phyloP scores from a whole-genome alignment of 2,797 vertebrate species.

The Pangasius mekongensis region DNA sequence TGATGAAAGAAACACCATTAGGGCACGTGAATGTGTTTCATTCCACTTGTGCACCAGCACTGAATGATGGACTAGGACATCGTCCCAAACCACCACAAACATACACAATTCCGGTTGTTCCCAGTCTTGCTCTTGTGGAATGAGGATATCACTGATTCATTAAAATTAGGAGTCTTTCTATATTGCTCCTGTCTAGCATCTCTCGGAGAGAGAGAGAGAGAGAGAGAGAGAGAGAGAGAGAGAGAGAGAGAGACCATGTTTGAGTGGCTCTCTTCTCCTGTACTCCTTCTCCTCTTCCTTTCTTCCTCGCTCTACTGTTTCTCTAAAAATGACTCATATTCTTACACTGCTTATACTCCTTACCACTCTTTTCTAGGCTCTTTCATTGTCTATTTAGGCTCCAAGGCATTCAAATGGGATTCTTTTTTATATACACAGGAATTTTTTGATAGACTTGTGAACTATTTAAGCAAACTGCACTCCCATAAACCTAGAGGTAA shows the following conservation, averaged over 20 bases:
- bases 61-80: background rate
- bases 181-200: background rate
- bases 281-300: background rate
- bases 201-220: background rate
- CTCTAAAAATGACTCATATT: background rate
- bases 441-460: background rate
- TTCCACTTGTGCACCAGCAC: background rate
- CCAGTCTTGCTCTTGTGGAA: background rate
- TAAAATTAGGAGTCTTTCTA: background rate
- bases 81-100: background rate
- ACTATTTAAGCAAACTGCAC: background rate
- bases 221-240: no score
- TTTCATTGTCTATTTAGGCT: background rate
- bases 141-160: background rate
- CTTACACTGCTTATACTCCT: background rate
- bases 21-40: background rate
- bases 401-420: background rate
- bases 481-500: background rate
- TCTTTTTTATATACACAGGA: background rate
- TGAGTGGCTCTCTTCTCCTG: background rate
- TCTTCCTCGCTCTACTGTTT: background rate
- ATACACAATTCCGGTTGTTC: background rate
- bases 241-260: background rate
- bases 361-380: background rate
- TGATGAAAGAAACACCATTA: background rate